A percentile compares a stretch with the other conserved stretches of the same genome.
These are phyloP conservation scores for Perca fluviatilis DNA, from an alignment of 2,113 vertebrate genomes.

Conservation along the genomic window DNA sequence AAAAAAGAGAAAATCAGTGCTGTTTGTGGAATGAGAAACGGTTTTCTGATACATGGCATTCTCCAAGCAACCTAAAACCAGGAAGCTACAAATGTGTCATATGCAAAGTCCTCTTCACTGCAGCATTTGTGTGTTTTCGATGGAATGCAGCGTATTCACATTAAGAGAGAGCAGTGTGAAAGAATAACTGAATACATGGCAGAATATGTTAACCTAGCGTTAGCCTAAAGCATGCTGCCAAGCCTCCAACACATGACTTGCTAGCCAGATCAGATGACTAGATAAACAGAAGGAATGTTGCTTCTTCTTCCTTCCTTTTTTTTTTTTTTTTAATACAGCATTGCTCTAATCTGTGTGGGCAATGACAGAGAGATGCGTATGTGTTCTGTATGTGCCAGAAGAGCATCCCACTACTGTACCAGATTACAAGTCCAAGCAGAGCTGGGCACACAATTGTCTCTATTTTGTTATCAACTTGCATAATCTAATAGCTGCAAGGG, in stretches of 20 bases:
- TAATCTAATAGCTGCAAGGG: constrained; percentile 38
- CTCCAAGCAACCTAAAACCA: neutral
- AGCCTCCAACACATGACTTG: constrained; percentile 75
- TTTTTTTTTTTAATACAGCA: constrained; percentile 18
- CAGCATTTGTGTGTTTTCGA: neutral
- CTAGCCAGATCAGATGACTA: constrained; percentile 80
- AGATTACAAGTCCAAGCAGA: constrained; percentile 42
- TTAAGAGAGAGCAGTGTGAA: neutral
- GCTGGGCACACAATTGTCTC: constrained; percentile 7
- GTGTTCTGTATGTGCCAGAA: constrained; percentile 19
- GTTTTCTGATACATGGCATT: neutral
- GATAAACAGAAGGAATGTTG: constrained; percentile 78
- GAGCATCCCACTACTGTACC: constrained; percentile 48
- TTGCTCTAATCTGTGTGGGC: constrained; percentile 48
- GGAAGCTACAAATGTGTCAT: neutral
- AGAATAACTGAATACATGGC: constrained; percentile 17
- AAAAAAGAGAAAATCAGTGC: neutral
- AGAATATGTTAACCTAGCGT: constrained; percentile 24
- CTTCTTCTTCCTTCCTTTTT: constrained; percentile 35
- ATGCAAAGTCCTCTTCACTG: too few species aligned
- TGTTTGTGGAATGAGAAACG: neutral
- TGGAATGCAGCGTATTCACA: neutral
- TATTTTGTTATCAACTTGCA: constrained; percentile 42
- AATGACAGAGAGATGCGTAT: constrained; percentile 7
- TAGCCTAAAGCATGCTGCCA: constrained; percentile 60